phyloP scores from a whole-genome alignment of 2,888 invertebrate genomes.

The Melinaea menophilus region DNA sequence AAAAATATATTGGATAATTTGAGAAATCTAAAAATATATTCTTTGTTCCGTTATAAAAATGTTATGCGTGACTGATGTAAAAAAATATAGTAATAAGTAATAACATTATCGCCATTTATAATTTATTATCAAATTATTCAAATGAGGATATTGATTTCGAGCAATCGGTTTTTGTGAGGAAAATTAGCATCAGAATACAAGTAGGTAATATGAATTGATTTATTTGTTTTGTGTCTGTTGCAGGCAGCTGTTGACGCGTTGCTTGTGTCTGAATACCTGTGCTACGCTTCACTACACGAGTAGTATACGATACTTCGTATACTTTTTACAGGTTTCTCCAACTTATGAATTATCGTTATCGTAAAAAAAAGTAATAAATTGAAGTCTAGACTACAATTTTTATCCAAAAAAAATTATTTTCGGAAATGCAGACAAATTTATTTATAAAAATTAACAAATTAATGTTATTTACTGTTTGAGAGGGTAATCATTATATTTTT shows the following conservation, averaged over 20 bases:
- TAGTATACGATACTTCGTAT: background rate
- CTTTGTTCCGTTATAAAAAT: background rate
- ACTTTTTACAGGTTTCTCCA: no score
- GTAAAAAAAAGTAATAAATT: no score
- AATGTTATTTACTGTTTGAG: no score
- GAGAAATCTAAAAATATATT: background rate
- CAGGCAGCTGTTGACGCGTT: constrained; percentile 33
- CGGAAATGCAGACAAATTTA: no score
- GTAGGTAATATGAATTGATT: constrained; percentile 66
- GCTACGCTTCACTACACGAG: background rate
- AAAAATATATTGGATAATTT: no score
- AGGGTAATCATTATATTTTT: background rate
- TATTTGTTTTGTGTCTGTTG: constrained; percentile 59
- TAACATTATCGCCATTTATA: constrained; percentile 20
- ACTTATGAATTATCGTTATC: no score
- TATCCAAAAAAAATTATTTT: no score
- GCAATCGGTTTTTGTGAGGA: constrained; percentile 18
- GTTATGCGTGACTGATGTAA: constrained; percentile 1
- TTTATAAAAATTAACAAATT: no score
- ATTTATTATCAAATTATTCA: constrained; percentile 32
- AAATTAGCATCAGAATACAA: constrained; percentile 31
- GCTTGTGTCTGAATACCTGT: constrained; percentile 7
- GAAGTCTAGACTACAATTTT: no score
- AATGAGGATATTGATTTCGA: constrained; percentile 33
- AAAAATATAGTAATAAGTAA: constrained; percentile 8